Conservation (phyloP, 1,140 invertebrate species). For the Carposina sasakii region DNA sequence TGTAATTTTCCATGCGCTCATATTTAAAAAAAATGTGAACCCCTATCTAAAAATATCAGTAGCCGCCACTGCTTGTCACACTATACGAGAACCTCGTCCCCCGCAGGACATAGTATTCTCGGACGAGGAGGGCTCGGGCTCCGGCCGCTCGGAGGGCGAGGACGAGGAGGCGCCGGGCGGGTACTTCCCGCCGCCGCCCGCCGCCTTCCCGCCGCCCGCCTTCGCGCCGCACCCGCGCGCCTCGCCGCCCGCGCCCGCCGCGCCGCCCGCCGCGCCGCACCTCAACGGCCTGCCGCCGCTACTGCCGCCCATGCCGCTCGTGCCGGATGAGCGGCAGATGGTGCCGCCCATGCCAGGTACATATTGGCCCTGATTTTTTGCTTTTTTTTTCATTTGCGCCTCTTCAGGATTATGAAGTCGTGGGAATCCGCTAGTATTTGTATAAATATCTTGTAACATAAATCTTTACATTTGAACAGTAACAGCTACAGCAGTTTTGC, state of each 20-base stretch:
- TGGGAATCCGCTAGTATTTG: too few relatives aligned
- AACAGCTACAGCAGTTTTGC: too few relatives aligned
- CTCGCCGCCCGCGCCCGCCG: constrained; percentile 33
- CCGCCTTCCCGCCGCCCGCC: constrained; percentile 36
- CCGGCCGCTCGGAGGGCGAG: constrained; percentile 75
- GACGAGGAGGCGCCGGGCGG: constrained; percentile 70
- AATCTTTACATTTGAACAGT: too few relatives aligned
- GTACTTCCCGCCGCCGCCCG: constrained; percentile 46
- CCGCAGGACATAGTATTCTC: constrained; percentile 81
- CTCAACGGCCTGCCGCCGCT: constrained; percentile 65
- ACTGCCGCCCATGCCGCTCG: constrained; percentile 28
- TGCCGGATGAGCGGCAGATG: constrained; percentile 37
- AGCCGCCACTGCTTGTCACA: too few relatives aligned
- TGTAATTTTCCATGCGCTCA: too few relatives aligned
- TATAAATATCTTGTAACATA: too few relatives aligned
- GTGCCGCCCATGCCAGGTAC: constrained; percentile 47
- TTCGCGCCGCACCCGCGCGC: constrained; percentile 40
- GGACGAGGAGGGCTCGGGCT: constrained; percentile 80
- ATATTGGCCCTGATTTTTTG: too few relatives aligned
- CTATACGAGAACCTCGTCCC: too few relatives aligned
- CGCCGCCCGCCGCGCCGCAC: constrained; percentile 47
- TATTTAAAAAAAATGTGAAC: too few relatives aligned
- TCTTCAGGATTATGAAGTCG: too few relatives aligned
- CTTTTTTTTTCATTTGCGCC: too few relatives aligned
- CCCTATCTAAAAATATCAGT: too few relatives aligned